Conservation (phyloP, 2,113 vertebrate species). For the Lonchura striata region DNA sequence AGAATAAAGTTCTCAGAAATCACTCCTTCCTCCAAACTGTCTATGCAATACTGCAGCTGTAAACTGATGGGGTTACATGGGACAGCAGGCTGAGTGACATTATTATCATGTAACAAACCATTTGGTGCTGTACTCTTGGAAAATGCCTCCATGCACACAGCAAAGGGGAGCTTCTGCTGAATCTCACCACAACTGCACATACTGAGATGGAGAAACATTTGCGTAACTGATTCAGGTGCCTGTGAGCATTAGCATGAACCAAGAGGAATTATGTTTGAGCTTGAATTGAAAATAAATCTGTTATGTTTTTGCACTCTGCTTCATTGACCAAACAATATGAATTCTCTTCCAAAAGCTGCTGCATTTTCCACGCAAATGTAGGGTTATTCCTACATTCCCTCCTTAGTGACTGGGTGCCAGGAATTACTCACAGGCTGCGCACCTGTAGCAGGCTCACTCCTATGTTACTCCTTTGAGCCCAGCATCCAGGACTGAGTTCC, state of each 20-base stretch:
- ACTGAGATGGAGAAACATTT: not conserved
- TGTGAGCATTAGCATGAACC: not conserved
- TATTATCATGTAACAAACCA: not conserved
- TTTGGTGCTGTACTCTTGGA: not conserved
- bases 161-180: not conserved
- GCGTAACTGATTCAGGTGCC: not conserved
- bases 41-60: not conserved
- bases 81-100: not conserved
- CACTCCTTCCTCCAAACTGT: not conserved
- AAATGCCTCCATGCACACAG: not conserved
- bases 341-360: not conserved
- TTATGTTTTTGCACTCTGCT: not conserved
- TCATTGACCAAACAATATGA: not conserved
- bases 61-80: not conserved
- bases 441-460: not conserved
- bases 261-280: not conserved
- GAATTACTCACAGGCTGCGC: not conserved
- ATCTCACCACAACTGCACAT: not conserved
- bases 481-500: not conserved
- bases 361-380: not conserved
- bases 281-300: slow-evolving; percentile 33
- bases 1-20: not conserved
- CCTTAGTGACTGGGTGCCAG: not conserved
- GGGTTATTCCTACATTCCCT: not conserved
- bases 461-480: fast-evolving